Conservation (phyloP, 2,113 vertebrate genomes). For the Bufo bufo region DNA sequence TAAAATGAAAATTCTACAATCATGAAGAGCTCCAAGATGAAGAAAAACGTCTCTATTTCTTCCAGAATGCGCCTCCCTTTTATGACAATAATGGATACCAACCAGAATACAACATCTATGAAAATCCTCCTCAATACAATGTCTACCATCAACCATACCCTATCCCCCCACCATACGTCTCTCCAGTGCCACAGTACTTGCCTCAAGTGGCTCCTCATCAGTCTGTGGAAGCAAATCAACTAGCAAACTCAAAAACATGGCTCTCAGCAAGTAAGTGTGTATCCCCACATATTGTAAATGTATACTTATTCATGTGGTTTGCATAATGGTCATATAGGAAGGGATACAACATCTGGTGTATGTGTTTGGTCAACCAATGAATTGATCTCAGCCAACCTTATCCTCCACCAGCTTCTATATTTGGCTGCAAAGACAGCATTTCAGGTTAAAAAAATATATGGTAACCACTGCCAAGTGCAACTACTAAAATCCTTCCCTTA, state of each 20-base stretch:
- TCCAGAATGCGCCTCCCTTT: conserved; percentile 57
- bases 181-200: conserved; percentile 65
- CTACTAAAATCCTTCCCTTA: neutral
- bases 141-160: neutral
- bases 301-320: no score
- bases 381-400: no score
- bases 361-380: no score
- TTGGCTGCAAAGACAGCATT: no score
- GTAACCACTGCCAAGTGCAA: no score
- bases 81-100: conserved; percentile 76
- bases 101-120: conserved; percentile 58
- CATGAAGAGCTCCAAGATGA: neutral
- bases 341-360: no score
- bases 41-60: neutral
- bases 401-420: no score
- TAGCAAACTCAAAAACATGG: neutral
- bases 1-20: no score
- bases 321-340: no score
- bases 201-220: conserved; percentile 60
- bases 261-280: conserved; percentile 66
- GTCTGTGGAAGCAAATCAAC: conserved; percentile 19
- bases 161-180: conserved; percentile 23
- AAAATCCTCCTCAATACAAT: neutral
- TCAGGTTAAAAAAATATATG: no score
- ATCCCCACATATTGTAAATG: neutral